A percentile compares a stretch with the other conserved stretches of the same genome.
phyloP scores from a whole-genome alignment of 2,888 invertebrate species.

The Apotomis capreana region DNA sequence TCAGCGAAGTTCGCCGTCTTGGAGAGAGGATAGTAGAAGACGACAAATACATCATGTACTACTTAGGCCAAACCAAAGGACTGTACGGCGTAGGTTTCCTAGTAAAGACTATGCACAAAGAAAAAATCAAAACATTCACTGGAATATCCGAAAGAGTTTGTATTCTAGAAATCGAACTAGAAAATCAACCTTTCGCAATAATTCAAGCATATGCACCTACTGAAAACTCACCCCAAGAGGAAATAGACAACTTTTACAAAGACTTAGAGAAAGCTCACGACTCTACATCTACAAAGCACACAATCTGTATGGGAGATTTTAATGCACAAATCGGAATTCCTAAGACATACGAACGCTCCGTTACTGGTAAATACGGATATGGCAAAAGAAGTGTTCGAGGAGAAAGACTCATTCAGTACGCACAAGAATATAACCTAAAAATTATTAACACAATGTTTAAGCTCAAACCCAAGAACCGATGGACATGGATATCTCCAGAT shows the following conservation, averaged over 20 bases:
- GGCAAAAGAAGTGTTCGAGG: slow-evolving; percentile 42
- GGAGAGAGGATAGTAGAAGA: slow-evolving; percentile 44
- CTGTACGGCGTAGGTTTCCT: slow-evolving; percentile 44
- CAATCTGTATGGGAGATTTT: slow-evolving; percentile 44
- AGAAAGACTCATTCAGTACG: slow-evolving; percentile 43
- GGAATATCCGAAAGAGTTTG: slow-evolving; percentile 48
- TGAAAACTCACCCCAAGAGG: slow-evolving; percentile 44
- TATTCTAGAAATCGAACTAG: slow-evolving; percentile 45
- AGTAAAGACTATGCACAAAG: slow-evolving; percentile 44
- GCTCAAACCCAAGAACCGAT: slow-evolving; percentile 38
- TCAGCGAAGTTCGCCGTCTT: slow-evolving; percentile 43
- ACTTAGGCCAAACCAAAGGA: slow-evolving; percentile 46
- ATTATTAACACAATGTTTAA: slow-evolving; percentile 44
- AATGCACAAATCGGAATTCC: slow-evolving; percentile 44
- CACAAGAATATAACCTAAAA: slow-evolving; percentile 44
- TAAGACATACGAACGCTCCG: slow-evolving; percentile 32
- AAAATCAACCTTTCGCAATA: slow-evolving; percentile 40
- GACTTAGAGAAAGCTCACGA: slow-evolving; percentile 41
- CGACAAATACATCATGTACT: slow-evolving; percentile 44
- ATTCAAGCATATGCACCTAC: slow-evolving; percentile 46
- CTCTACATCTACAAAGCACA: slow-evolving; percentile 30
- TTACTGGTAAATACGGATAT: slow-evolving; percentile 38
- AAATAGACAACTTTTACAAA: slow-evolving; percentile 44
- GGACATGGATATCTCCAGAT: slow-evolving; percentile 45
- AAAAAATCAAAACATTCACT: slow-evolving; percentile 45